phyloP scores from a whole-genome alignment of 2,113 vertebrate genomes.

The Rhizomys pruinosus region DNA sequence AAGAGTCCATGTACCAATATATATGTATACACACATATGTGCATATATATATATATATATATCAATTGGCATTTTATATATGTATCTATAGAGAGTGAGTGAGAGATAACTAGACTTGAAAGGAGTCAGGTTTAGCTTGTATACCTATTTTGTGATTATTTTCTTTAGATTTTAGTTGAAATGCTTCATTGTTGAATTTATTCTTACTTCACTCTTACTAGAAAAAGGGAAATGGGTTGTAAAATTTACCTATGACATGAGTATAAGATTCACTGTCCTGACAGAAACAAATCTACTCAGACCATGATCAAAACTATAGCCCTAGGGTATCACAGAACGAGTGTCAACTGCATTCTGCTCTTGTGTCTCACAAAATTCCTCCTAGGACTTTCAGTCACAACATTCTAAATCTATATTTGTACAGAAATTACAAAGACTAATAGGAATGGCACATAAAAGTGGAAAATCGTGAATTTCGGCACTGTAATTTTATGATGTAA shows the following conservation, averaged over 20 bases:
- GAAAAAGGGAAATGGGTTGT: constrained; percentile 70
- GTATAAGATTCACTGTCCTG: constrained; percentile 79
- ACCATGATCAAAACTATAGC: constrained; percentile 85
- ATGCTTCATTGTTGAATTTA: constrained; percentile 47
- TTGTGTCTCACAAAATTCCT: constrained; percentile 79
- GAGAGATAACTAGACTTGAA: not conserved
- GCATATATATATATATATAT: not conserved
- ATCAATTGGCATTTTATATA: not conserved
- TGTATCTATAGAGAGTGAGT: no score
- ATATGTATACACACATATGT: not conserved
- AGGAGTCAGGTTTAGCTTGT: not conserved
- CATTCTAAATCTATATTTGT: constrained; percentile 81
- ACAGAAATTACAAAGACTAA: constrained; percentile 62
- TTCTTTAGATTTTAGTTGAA: constrained; percentile 9
- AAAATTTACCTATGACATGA: constrained; percentile 73
- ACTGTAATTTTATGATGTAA: constrained; percentile 48
- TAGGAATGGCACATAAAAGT: constrained; percentile 2
- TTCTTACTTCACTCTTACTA: constrained; percentile 62
- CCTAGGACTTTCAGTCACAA: constrained; percentile 77
- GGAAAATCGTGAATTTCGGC: not conserved
- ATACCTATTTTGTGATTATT: not conserved
- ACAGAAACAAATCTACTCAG: constrained; percentile 81
- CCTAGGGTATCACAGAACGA: constrained; percentile 84
- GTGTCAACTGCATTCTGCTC: constrained; percentile 85
- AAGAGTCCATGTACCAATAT: not conserved